Base-by-base conservation (phyloP, 2,113 vertebrate species). In the Heterotilapia buettikoferi region DNA sequence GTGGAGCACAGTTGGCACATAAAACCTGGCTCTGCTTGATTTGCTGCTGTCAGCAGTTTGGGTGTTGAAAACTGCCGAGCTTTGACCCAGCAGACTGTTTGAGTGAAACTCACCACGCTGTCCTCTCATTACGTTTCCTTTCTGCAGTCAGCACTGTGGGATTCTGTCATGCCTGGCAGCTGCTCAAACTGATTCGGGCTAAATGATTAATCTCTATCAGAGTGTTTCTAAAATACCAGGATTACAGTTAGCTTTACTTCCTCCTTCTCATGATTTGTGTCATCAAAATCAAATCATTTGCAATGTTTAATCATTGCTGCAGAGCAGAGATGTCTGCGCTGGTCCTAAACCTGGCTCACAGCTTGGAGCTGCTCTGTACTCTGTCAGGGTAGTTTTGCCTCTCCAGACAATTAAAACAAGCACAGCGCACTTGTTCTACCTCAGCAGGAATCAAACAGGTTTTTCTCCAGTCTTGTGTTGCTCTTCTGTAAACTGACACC, bases 401-500 rank as follows among this genome's bases (percentile, higher is more conserved):
- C 50, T 80, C 11, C 7, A 53, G 43, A 57, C 26, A 36, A 84
- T 43, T 18, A 31, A 56, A 59, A n/a, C 45, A 73, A 40, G 31
- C 11, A 29, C 2, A 10, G 12, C 53, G 1, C 26, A 56, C 54
- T 71, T 82, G 68, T 61, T 40, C 78, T 31, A 29, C 38, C 59
- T 85, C 85, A 5, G 29, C 45, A 8, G 61, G 38, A 68, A 76
- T 43, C 29, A 2, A 59, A 33, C 40, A 19, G 80, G 57, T 68
- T 89, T 82, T 76, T 84, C 19, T 57, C 1, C 40, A 18, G 6
- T 29, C 14, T 18, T 56, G 2, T 83, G 66, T 86, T 81, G 73
- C 84, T 89, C 40, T 9, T 82, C 29, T 61, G 88, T 82, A 89
- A 93, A 90, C 19, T 29, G 59, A 87, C 57, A 56, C 83, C 86